Evolutionary conservation across 2,888 invertebrate species (phyloP), one percentile per base, ranked within the genome.

Genomic region (Erpobdella octoculata): DNA sequence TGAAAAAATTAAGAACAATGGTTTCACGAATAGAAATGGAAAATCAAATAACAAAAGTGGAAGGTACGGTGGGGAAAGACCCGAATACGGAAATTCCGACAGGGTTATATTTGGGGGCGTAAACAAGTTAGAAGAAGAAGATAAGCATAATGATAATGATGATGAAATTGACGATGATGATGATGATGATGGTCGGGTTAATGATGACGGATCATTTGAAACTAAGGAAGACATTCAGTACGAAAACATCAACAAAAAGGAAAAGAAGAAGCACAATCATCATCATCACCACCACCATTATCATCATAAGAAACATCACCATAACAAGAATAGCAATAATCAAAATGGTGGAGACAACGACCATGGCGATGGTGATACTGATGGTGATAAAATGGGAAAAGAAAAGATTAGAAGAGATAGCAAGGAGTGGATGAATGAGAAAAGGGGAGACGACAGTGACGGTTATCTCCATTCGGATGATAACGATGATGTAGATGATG

Each of bases 141-240:
- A 62, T 62, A 3, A 35, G 15, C 31, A 62, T 33, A n/a, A 62
- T n/a, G 33, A 33, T 62, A 31, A 62, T 9, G 15, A n/a, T 35
- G 31, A 33, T 6, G 15, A 62, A 33, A 62, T n/a, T 62, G 62
- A 62, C 33, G 62, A 62, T 28, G 31, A 62, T 62, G 62, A 21
- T 1, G 62, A 62, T 62, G 62, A 9, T 9, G 31, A 31, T 4
- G 1, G 1, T 9, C n/a, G n/a, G n/a, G n/a, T 53, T 28, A n/a
- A 53, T n/a, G n/a, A 53, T 6, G n/a, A 53, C 53, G 28, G 28
- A 53, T 53, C 15, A 15, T 25, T 6, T n/a, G n/a, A 53, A 53
- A 53, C 21, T 8, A 5, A n/a, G 15, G 21, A 53, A 9, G 53
- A 53, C 6, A 53, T 53, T 28, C 12, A 41, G 41, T 41, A 6